A percentile compares a stretch with the other conserved stretches of the same genome.
phyloP scores from a whole-genome alignment of 1,140 invertebrate genomes.

The Microplitis mediator region DNA sequence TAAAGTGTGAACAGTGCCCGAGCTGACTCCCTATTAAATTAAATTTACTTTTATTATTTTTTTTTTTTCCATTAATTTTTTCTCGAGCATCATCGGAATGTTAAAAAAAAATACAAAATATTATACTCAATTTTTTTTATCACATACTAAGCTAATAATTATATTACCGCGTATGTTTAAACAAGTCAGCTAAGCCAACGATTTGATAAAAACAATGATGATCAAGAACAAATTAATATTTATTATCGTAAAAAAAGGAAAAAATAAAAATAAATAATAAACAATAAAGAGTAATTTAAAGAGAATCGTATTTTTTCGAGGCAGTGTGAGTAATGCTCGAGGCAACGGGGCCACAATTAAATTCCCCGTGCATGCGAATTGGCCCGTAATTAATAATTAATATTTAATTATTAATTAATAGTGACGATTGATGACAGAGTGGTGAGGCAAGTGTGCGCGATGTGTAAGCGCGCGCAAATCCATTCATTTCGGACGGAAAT shows the following conservation, averaged over 20 bases:
- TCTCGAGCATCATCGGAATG: background rate
- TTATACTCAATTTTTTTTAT: background rate
- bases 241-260: background rate
- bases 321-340: constrained; percentile 27
- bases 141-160: background rate
- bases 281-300: background rate
- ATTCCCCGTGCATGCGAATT: constrained; percentile 20
- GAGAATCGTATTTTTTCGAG: constrained; percentile 17
- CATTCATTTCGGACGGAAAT: too few species aligned
- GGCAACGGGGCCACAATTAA: constrained; percentile 3
- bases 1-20: constrained; percentile 18
- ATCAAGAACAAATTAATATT: background rate
- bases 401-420: constrained; percentile 15
- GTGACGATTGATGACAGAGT: too few species aligned
- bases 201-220: too few species aligned
- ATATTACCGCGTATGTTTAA: too few species aligned
- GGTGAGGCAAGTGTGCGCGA: too few species aligned
- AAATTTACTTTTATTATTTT: background rate
- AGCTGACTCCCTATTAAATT: background rate
- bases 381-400: constrained; percentile 18
- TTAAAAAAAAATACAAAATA: background rate
- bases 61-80: background rate
- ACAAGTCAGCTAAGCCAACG: too few species aligned
- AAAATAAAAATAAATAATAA: background rate
- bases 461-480: too few species aligned